These are phyloP conservation scores for Oikopleura vanhoeffeni DNA, from an alignment of 23 tunicate genomes.

Conservation along the genomic window DNA sequence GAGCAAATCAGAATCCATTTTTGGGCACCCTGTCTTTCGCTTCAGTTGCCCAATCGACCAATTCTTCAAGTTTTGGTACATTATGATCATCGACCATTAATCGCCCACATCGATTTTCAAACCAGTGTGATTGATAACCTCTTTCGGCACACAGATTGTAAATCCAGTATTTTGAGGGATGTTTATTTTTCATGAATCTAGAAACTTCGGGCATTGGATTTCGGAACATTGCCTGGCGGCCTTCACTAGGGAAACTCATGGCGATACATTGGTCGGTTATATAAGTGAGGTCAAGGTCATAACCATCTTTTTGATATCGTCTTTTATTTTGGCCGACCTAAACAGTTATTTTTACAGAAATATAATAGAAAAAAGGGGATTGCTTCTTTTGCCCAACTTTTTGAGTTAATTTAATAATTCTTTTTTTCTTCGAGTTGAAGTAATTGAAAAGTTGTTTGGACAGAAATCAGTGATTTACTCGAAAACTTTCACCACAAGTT, in stretches of 20 bases:
- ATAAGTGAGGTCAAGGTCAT: conserved; percentile 91
- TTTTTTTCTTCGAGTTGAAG: too few species aligned
- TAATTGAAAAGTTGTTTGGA: too few species aligned
- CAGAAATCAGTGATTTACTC: too few species aligned
- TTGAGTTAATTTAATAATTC: too few species aligned
- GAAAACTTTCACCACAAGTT: too few species aligned
- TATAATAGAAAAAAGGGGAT: too few species aligned
- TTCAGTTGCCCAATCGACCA: not conserved
- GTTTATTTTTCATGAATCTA: conserved; percentile 81
- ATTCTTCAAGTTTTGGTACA: conserved; percentile 53
- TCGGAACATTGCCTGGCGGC: conserved; percentile 48
- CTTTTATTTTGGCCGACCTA: not conserved
- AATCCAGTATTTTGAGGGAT: conserved; percentile 56
- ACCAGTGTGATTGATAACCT: conserved; percentile 35
- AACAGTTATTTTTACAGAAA: not conserved
- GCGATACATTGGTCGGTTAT: conserved; percentile 85
- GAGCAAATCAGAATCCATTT: too few species aligned
- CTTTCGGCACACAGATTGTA: conserved; percentile 95
- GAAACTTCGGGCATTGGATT: conserved; percentile 84
- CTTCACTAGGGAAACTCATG: conserved; percentile 88
- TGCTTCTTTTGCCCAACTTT: too few species aligned
- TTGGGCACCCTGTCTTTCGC: not conserved
- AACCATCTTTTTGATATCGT: conserved; percentile 72
- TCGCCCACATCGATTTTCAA: conserved; percentile 43
- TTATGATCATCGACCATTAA: conserved; percentile 89